Percentiles rank a stretch among this genome's conserved stretches.
Evolutionary conservation across 2,888 invertebrate genomes (phyloP).

Genomic region (Dione vanillae): DNA sequence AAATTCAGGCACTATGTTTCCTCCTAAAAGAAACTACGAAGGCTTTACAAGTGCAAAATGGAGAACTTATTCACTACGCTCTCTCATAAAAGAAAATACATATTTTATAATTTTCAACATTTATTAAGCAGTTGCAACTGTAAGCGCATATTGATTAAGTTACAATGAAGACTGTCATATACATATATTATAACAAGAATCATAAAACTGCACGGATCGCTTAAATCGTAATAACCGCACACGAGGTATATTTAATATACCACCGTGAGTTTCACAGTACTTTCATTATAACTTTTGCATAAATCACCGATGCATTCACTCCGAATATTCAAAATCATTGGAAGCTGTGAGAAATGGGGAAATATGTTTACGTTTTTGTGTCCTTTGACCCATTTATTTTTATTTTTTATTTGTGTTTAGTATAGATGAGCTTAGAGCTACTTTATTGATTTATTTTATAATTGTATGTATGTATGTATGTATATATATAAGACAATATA

Average conservation of each 20-base stretch:
- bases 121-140: no score
- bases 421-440: no score
- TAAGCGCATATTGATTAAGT: neutral
- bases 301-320: constrained; percentile 43
- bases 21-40: no score
- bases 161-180: neutral
- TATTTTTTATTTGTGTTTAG: no score
- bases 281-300: constrained; percentile 44
- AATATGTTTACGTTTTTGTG: neutral
- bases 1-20: no score
- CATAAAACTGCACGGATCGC: neutral
- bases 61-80: no score
- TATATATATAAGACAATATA: no score
- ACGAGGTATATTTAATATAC: constrained; percentile 20
- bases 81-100: no score
- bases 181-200: neutral
- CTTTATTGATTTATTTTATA: no score
- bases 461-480: no score
- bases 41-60: no score
- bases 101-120: no score
- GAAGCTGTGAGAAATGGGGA: constrained; percentile 1
- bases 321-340: constrained; percentile 44
- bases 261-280: constrained; percentile 30
- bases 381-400: neutral
- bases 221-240: constrained; percentile 10